These are phyloP conservation scores for Falco punctatus DNA, from an alignment of 2,113 vertebrate genomes.

Conservation along the genomic window DNA sequence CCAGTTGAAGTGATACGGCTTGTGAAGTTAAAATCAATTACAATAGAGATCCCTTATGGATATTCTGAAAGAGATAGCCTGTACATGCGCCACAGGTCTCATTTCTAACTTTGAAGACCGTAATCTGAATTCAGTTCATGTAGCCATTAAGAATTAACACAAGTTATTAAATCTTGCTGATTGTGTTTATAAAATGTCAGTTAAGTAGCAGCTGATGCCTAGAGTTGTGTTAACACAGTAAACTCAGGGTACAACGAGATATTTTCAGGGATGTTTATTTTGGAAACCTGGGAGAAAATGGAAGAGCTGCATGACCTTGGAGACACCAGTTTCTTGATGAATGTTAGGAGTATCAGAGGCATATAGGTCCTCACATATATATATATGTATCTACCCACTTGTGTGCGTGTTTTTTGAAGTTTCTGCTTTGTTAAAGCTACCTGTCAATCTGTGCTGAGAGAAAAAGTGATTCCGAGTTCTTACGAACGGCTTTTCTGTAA, in stretches of 20 bases:
- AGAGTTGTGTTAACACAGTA: neutral
- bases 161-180: neutral
- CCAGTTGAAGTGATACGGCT: conserved; percentile 30
- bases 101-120: neutral
- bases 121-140: neutral
- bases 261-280: neutral
- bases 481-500: neutral
- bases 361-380: neutral
- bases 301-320: neutral
- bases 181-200: conserved; percentile 9
- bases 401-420: neutral
- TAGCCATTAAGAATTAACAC: conserved; percentile 39
- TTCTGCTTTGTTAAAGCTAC: neutral
- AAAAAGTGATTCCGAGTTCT: neutral
- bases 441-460: neutral
- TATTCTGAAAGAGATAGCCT: neutral
- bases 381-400: too few relatives aligned
- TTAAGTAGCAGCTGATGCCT: neutral
- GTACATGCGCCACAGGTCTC: neutral
- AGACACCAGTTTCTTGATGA: neutral
- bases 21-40: conserved; percentile 48
- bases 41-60: neutral
- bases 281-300: neutral
- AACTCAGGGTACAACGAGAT: neutral
- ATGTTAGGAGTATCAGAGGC: neutral